Conservation (phyloP, 2,113 vertebrate species). For the Pholis gunnellus region DNA sequence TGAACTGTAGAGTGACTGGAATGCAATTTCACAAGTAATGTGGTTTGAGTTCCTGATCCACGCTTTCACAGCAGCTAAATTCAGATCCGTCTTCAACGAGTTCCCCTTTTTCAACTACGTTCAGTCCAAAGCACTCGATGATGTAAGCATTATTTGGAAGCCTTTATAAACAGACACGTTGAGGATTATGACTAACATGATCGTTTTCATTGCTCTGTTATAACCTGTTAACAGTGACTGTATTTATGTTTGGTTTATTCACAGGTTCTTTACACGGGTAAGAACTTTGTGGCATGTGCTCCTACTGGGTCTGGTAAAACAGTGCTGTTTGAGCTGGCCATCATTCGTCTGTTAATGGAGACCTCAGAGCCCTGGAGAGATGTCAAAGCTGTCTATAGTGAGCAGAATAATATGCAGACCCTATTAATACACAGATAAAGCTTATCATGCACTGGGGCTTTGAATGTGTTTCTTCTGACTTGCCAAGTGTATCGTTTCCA, state of each 20-base stretch:
- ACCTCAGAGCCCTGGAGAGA: constrained; percentile 91
- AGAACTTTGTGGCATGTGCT: constrained; percentile 95
- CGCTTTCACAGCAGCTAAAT: constrained; percentile 86
- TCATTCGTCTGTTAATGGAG: constrained; percentile 94
- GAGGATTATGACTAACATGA: not conserved
- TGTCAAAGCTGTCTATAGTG: constrained; percentile 94
- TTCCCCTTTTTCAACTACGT: constrained; percentile 99
- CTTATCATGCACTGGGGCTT: constrained; percentile 4
- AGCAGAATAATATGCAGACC: constrained; percentile 31
- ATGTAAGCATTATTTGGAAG: constrained; percentile 86
- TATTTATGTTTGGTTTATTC: constrained; percentile 51
- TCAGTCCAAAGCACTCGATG: constrained; percentile 96
- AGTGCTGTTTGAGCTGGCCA: constrained; percentile 94
- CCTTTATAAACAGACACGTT: not conserved
- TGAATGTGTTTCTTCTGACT: not conserved
- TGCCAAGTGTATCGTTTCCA: not conserved
- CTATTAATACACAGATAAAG: not conserved
- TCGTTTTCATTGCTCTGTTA: not conserved
- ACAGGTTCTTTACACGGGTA: constrained; percentile 94
- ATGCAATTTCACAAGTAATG: constrained; percentile 12
- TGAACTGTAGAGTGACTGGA: constrained; percentile 12
- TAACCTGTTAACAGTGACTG: not conserved
- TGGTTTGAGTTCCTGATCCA: constrained; percentile 79
- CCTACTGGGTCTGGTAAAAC: constrained; percentile 99
- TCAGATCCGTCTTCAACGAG: constrained; percentile 93